Conservation (phyloP, 2,113 vertebrate genomes). For the Upupa epops region DNA sequence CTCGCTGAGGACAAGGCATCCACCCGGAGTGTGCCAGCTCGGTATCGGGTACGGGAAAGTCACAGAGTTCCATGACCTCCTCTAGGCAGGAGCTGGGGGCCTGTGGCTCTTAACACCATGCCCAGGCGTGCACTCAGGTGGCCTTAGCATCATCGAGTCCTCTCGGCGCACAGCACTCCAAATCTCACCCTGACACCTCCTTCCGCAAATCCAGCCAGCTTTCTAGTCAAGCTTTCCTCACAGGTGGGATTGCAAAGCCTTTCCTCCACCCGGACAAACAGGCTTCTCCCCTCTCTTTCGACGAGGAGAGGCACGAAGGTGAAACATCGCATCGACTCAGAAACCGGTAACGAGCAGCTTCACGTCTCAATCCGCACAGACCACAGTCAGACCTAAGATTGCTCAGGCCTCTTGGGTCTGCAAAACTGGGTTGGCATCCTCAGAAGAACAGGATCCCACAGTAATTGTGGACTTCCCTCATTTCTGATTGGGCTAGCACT, state of each 20-base stretch:
- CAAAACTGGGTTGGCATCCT: constrained; percentile 64
- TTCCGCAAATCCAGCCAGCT: not conserved
- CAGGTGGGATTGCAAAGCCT: not conserved
- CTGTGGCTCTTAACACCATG: not conserved
- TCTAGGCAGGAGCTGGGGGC: not conserved
- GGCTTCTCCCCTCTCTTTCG: not conserved
- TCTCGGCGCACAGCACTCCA: not conserved
- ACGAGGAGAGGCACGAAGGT: constrained; percentile 18
- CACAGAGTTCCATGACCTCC: not conserved
- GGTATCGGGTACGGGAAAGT: not conserved
- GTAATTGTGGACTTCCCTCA: constrained; percentile 24
- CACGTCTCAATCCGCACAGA: not conserved
- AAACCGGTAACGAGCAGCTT: not conserved
- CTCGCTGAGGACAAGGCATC: not conserved
- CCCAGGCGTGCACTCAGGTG: not conserved
- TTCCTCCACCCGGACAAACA: not conserved
- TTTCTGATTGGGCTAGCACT: constrained; percentile 55
- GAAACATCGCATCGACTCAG: not conserved
- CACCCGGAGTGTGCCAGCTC: not conserved
- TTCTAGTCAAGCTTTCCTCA: not conserved
- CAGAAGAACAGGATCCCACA: constrained; percentile 62
- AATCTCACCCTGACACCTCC: not conserved
- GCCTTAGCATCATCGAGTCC: not conserved
- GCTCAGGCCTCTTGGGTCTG: constrained; percentile 55
- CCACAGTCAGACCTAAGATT: constrained; percentile 40